phyloP scores from a whole-genome alignment of 2,797 vertebrate species.

The Oryzias sinensis region DNA sequence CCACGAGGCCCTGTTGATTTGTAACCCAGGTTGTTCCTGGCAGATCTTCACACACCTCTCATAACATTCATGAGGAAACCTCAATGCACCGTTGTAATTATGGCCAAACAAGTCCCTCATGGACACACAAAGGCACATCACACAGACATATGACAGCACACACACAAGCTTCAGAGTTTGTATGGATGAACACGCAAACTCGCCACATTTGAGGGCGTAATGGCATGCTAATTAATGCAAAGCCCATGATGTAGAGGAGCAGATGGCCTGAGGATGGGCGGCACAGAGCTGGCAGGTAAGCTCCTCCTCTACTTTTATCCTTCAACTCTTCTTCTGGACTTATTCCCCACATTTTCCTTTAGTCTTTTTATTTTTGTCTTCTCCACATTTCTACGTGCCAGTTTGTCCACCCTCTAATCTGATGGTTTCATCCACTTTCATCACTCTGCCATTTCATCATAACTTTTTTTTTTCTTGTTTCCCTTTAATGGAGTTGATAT shows the following conservation, averaged over 20 bases:
- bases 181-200: constrained; percentile 44
- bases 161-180: constrained; percentile 31
- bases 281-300: constrained; percentile 64
- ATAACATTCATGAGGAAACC: constrained; percentile 73
- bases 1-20: constrained; percentile 55
- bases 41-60: constrained; percentile 62
- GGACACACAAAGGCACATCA: constrained; percentile 51
- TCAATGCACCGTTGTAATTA: constrained; percentile 86
- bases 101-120: constrained; percentile 81
- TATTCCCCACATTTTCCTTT: constrained; percentile 13
- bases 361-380: constrained; percentile 23
- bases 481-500: constrained; percentile 46
- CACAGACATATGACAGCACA: constrained; percentile 34
- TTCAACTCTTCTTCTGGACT: constrained; percentile 24
- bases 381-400: constrained; percentile 44
- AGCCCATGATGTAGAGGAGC: constrained; percentile 69
- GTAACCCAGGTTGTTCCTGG: constrained; percentile 60
- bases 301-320: constrained; percentile 36
- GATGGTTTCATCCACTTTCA: constrained; percentile 64
- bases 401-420: constrained; percentile 53
- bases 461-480: constrained; percentile 40
- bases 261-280: constrained; percentile 69
- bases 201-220: constrained; percentile 61
- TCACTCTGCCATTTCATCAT: constrained; percentile 56
- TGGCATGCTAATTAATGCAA: constrained; percentile 72